A percentile compares a stretch with the other conserved stretches of the same genome.
phyloP scores from a whole-genome alignment of 1,140 invertebrate species.

The Bombus difficillimus region DNA sequence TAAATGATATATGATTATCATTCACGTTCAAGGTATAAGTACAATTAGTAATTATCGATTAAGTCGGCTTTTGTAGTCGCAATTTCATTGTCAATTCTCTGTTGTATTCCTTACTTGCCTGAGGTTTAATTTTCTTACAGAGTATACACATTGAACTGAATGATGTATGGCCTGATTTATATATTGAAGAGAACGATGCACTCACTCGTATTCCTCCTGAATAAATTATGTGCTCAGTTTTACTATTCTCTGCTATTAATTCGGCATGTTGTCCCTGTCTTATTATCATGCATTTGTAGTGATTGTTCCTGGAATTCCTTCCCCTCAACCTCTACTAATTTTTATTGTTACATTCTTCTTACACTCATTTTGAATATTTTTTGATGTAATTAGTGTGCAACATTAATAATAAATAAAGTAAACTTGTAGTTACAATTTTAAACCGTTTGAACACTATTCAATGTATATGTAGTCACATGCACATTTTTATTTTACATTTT shows the following conservation, averaged over 20 bases:
- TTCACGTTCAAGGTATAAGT: constrained; percentile 25
- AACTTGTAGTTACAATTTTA: not conserved
- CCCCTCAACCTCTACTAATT: not conserved
- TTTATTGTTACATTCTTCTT: not conserved
- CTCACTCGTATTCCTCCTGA: constrained; percentile 10
- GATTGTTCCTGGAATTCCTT: not conserved
- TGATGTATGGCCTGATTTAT: constrained; percentile 35
- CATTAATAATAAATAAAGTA: constrained; percentile 9
- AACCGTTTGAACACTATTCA: not conserved
- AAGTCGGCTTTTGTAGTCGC: constrained; percentile 24
- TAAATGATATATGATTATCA: constrained; percentile 10
- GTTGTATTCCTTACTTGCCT: constrained; percentile 18
- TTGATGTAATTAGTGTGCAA: constrained; percentile 14
- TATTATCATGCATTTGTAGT: constrained; percentile 10
- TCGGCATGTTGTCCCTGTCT: constrained; percentile 27
- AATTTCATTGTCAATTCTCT: constrained; percentile 26
- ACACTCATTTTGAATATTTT: not conserved
- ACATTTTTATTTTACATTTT: constrained; percentile 11
- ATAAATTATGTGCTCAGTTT: not conserved
- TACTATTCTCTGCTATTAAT: constrained; percentile 19
- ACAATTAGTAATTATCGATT: constrained; percentile 13
- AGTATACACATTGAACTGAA: constrained; percentile 29
- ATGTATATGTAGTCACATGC: not conserved
- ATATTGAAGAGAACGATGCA: constrained; percentile 26
- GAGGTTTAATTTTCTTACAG: constrained; percentile 18